These are phyloP conservation scores for Ganaspis sp. DNA, from an alignment of 1,140 invertebrate species.

Conservation along the genomic window DNA sequence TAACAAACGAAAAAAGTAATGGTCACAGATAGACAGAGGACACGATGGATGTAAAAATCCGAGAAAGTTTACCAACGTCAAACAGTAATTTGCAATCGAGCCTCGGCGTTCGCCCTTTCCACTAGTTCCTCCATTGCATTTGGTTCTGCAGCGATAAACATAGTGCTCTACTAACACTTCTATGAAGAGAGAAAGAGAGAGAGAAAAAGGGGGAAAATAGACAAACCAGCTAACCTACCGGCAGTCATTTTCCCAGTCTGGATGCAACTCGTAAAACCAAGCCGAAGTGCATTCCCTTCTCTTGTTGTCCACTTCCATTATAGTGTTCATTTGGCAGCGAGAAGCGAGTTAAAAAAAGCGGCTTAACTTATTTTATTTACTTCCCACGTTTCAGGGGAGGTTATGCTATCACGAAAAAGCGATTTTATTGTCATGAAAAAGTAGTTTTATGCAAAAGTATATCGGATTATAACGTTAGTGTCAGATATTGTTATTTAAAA, in stretches of 20 bases:
- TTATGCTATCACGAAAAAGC: too few relatives aligned
- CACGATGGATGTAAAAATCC: constrained; percentile 44
- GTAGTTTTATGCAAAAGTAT: too few relatives aligned
- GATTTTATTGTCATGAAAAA: too few relatives aligned
- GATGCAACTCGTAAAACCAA: constrained; percentile 52
- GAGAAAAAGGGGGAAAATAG: constrained; percentile 43
- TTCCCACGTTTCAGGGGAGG: not conserved
- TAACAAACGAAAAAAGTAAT: constrained; percentile 51
- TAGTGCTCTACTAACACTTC: constrained; percentile 53
- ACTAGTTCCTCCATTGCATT: constrained; percentile 44
- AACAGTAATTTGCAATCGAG: constrained; percentile 52
- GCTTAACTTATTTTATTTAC: constrained; percentile 11
- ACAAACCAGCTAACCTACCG: constrained; percentile 30
- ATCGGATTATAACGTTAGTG: too few relatives aligned
- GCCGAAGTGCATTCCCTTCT: constrained; percentile 43
- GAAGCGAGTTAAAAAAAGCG: constrained; percentile 38
- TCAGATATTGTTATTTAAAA: too few relatives aligned
- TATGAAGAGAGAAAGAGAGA: constrained; percentile 34
- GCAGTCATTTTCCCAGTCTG: constrained; percentile 50
- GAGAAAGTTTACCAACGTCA: constrained; percentile 54
- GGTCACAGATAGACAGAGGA: constrained; percentile 40
- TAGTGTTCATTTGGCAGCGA: constrained; percentile 49
- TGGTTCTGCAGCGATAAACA: constrained; percentile 53
- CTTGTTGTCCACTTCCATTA: constrained; percentile 48
- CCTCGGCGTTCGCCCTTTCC: constrained; percentile 43